These are phyloP conservation scores for Indicator indicator DNA, from an alignment of 2,113 vertebrate species.

Conservation along the genomic window DNA sequence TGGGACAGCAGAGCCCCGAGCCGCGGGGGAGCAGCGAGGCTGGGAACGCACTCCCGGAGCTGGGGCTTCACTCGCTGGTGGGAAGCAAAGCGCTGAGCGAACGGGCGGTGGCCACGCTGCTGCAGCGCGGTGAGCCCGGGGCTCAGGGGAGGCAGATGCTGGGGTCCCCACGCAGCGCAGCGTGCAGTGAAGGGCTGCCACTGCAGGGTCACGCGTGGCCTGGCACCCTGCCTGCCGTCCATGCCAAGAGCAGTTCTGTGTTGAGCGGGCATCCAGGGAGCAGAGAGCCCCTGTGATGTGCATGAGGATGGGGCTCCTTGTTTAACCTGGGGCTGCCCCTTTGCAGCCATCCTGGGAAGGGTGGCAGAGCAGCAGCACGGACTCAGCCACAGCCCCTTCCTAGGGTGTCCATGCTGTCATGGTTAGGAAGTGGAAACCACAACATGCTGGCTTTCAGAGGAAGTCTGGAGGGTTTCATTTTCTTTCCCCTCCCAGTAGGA, in stretches of 20 bases:
- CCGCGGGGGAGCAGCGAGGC: background rate
- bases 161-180: background rate
- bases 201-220: background rate
- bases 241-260: background rate
- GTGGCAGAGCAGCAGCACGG: accelerated
- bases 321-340: background rate
- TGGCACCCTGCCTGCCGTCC: background rate
- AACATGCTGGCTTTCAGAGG: background rate
- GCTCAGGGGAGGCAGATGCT: accelerated
- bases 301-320: accelerated
- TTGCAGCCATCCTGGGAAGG: background rate
- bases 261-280: background rate
- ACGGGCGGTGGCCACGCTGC: background rate
- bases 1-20: background rate
- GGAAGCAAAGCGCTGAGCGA: background rate
- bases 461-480: accelerated
- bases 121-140: accelerated
- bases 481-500: background rate
- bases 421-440: background rate
- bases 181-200: background rate
- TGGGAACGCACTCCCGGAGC: background rate
- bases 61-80: background rate
- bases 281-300: accelerated
- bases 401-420: accelerated
- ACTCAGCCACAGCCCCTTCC: accelerated